Conservation (phyloP, 2,888 invertebrate genomes). For the Lingula anatina region DNA sequence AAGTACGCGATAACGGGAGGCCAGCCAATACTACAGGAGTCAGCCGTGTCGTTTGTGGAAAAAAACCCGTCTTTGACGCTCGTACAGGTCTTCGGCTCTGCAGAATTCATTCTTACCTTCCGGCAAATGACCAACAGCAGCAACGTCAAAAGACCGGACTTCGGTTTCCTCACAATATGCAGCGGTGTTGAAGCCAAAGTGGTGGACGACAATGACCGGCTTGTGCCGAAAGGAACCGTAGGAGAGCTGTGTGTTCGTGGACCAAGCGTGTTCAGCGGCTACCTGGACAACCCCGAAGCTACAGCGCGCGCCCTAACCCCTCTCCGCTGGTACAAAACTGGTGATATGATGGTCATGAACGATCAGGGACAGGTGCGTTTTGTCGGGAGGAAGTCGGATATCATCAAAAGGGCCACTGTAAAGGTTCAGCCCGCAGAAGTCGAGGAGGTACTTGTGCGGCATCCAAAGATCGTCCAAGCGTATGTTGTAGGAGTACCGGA, state of each 20-base stretch:
- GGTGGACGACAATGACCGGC: neutral
- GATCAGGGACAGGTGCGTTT: neutral
- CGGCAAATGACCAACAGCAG: too few relatives aligned
- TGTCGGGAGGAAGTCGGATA: conserved; percentile 1
- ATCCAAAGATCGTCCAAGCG: conserved; percentile 1
- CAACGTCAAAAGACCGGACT: too few relatives aligned
- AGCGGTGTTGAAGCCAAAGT: conserved; percentile 3
- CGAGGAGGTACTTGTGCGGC: neutral
- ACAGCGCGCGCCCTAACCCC: neutral
- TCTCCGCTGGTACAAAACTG: conserved; percentile 4
- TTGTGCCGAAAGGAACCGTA: neutral
- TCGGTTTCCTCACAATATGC: too few relatives aligned
- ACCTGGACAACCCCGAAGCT: neutral
- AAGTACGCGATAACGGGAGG: too few relatives aligned
- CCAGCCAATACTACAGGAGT: too few relatives aligned
- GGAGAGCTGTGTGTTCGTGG: conserved; percentile 5
- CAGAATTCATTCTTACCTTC: too few relatives aligned
- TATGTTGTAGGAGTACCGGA: conserved; percentile 5
- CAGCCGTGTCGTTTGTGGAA: too few relatives aligned
- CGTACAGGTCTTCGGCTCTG: too few relatives aligned
- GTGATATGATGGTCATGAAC: neutral
- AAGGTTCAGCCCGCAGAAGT: conserved; percentile 3
- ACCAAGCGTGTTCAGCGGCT: neutral
- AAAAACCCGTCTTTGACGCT: too few relatives aligned
- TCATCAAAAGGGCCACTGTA: conserved; percentile 4